Evolutionary conservation across 2,888 invertebrate species (phyloP).

Genomic region (Hirtodrosophila trivittata): DNA sequence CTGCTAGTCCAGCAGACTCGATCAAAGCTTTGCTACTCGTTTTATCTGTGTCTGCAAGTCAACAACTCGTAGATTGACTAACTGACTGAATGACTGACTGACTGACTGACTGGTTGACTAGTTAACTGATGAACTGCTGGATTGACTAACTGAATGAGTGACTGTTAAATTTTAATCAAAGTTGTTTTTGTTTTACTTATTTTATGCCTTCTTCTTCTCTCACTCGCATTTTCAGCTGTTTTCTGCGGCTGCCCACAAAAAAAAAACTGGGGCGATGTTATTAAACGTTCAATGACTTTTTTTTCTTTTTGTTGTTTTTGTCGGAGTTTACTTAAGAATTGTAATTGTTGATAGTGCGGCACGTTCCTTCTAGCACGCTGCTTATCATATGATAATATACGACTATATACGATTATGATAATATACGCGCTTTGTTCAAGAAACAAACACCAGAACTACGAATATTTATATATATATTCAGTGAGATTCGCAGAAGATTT

Average conservation of each 20-base stretch:
- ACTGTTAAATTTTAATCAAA: conserved; percentile 55
- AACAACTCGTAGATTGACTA: conserved; percentile 18
- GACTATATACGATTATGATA: too few relatives aligned
- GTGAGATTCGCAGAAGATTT: too few relatives aligned
- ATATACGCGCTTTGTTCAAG: too few relatives aligned
- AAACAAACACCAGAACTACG: too few relatives aligned
- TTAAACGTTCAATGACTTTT: conserved; percentile 71
- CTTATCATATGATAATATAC: too few relatives aligned
- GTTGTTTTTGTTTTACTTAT: conserved; percentile 49
- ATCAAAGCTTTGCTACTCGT: too few relatives aligned
- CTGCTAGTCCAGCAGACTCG: too few relatives aligned
- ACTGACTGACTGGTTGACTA: too few relatives aligned
- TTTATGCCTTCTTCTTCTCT: conserved; percentile 11
- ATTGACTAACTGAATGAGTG: conserved; percentile 15
- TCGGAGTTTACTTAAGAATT: background rate
- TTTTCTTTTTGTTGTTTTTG: conserved; percentile 29
- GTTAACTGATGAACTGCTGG: conserved; percentile 11
- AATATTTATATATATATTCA: too few relatives aligned
- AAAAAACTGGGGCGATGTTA: conserved; percentile 66
- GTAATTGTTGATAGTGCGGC: too few relatives aligned
- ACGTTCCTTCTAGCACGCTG: too few relatives aligned
- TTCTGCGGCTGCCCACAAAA: conserved; percentile 23
- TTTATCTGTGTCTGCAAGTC: conserved; percentile 7
- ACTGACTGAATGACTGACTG: too few relatives aligned
- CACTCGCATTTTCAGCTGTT: conserved; percentile 1